phyloP scores from a whole-genome alignment of 1,140 invertebrate species.

The Globodera ellingtonae region DNA sequence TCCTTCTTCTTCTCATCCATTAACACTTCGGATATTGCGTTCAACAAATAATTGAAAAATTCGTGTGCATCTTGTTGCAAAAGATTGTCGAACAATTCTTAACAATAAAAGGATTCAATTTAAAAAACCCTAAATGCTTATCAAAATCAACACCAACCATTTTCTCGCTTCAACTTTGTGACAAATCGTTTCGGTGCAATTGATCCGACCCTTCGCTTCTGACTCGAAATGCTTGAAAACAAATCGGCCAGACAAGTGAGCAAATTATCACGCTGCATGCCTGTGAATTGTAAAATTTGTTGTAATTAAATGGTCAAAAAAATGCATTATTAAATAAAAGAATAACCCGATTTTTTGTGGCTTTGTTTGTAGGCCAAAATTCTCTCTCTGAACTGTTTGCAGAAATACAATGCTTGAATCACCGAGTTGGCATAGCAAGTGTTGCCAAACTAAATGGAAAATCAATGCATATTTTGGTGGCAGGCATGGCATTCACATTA shows the following conservation, averaged over 20 bases:
- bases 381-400: conserved; percentile 95
- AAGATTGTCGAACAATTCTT: conserved; percentile 98
- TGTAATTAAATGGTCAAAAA: conserved; percentile 13
- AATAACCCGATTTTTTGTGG: conserved; percentile 56
- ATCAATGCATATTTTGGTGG: conserved; percentile 14
- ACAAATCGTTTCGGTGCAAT: conserved; percentile 99
- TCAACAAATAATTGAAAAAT: conserved; percentile 97
- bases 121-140: conserved; percentile 10
- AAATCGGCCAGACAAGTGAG: conserved; percentile 95
- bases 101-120: conserved; percentile 65
- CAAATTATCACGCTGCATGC: conserved; percentile 94
- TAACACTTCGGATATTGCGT: conserved; percentile 76
- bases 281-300: conserved; percentile 68
- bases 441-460: conserved; percentile 85
- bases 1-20: conserved; percentile 72
- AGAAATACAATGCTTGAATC: conserved; percentile 97
- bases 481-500: conserved; percentile 19
- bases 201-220: conserved; percentile 98
- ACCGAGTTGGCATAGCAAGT: conserved; percentile 99
- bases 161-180: conserved; percentile 93
- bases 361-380: conserved; percentile 88
- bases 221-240: conserved; percentile 97
- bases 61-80: conserved; percentile 99
- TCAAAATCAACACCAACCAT: conserved; percentile 73
- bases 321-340: background rate